Base-by-base conservation (phyloP, 2,113 vertebrate genomes). In the Otocyon megalotis region DNA sequence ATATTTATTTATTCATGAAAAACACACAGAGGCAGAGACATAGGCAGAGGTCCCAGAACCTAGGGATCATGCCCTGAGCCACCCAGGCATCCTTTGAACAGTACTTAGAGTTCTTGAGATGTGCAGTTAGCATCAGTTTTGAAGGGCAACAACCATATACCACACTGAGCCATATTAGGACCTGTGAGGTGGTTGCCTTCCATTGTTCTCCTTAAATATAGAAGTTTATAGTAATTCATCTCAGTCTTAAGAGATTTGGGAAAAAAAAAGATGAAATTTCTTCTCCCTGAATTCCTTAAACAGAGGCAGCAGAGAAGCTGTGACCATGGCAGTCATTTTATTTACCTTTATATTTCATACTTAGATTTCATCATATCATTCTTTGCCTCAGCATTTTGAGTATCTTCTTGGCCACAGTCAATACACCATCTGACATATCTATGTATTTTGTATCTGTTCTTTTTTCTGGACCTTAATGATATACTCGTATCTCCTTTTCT, bases 341-440 rank as follows among this genome's bases (percentile, higher is more conserved):
- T 77, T 95, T 81, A 43, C 60, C 9, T 95, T 74, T 72, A 10
- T 74, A 89, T 90, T 95, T 89, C 69, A 56, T 85, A 14, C 20
- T 74, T 87, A 0, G 20, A 15, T 83, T 89, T 90, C 43, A 12
- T 94, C 35, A 43, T 9, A 2, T 82, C 71, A 58, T 58, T 65
- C 16, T 84, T 53, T 92, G 43, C 15, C n/a, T 94, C 20, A 32
- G 12, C 2, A 58, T 84, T 96, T 81, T 69, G n/a, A 81, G 50
- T 54, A 69, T 56, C 20, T 65, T 92, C 26, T 82, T 89, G 22
- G 86, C 56, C 2, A 62, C 22, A 76, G 12, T 30, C 63, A 54
- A 14, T 43, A 63, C 32, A 56, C 19, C 5, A 8, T 79, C 19
- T 86, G 35, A 76, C 35, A 32, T 69, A 50, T 24, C 32, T 71